phyloP scores from a whole-genome alignment of 2,888 invertebrate genomes.

The Piscicola geometra region DNA sequence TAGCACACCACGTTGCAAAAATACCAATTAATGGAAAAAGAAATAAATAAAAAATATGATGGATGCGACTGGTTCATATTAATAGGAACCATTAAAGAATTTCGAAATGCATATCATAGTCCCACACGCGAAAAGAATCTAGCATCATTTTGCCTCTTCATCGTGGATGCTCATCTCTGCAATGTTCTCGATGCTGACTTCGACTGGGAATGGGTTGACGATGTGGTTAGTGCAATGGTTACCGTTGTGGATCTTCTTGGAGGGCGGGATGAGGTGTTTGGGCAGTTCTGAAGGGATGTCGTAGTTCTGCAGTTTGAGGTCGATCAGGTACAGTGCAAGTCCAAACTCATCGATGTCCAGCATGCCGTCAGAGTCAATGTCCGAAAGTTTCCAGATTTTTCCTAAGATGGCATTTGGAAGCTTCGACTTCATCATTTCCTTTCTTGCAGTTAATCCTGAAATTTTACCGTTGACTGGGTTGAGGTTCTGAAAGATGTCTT shows the following conservation, averaged over 20 bases:
- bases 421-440: conserved; percentile 91
- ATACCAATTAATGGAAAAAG: no score
- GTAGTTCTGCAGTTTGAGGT: conserved; percentile 65
- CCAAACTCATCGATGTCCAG: conserved; percentile 97
- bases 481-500: conserved; percentile 62
- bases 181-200: background rate
- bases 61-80: no score
- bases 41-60: no score
- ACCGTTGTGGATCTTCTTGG: conserved; percentile 45
- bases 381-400: conserved; percentile 92
- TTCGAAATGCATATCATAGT: no score
- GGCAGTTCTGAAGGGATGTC: conserved; percentile 84
- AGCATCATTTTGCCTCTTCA: no score
- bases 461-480: conserved; percentile 88
- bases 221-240: conserved; percentile 14
- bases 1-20: no score
- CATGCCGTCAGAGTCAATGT: conserved; percentile 90
- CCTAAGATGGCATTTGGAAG: conserved; percentile 93
- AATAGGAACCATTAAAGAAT: no score
- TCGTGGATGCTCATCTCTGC: background rate
- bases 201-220: conserved; percentile 3
- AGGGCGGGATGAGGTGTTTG: conserved; percentile 80
- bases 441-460: conserved; percentile 78
- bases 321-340: conserved; percentile 77
- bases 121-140: no score